Evolutionary conservation across 1,140 invertebrate species (phyloP).

Genomic region (Panagrolaimus sp.): DNA sequence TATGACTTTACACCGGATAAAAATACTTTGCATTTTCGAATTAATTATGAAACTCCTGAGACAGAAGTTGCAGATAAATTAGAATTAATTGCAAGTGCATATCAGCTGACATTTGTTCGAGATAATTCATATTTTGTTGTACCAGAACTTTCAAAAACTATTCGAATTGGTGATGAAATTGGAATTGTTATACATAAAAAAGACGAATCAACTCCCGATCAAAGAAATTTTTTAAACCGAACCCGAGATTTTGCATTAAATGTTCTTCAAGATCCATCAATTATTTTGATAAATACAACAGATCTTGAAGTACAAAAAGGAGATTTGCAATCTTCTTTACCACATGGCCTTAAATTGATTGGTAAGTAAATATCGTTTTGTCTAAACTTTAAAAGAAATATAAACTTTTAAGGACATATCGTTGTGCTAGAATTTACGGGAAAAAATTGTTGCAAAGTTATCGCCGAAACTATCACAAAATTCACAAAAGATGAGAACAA

Average conservation of each 20-base stretch:
- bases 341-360: neutral
- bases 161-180: neutral
- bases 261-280: neutral
- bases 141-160: neutral
- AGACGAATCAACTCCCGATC: neutral
- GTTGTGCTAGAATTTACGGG: constrained; percentile 10
- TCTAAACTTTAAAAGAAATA: neutral
- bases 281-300: constrained; percentile 1
- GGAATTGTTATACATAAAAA: constrained; percentile 2
- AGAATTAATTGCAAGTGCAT: neutral
- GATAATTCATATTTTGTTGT: constrained; percentile 5
- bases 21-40: neutral
- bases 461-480: neutral
- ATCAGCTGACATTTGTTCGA: constrained; percentile 9
- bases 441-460: neutral
- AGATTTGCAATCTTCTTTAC: neutral
- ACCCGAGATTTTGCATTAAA: neutral
- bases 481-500: neutral
- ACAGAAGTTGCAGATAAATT: neutral
- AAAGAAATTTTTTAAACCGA: neutral
- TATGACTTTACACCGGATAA: constrained; percentile 15
- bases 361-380: neutral
- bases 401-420: constrained; percentile 1
- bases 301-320: constrained; percentile 5
- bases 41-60: constrained; percentile 10